A percentile compares a stretch with the other conserved stretches of the same genome.
Evolutionary conservation across 2,888 invertebrate species (phyloP).

Genomic region (Clitarchus hookeri): DNA sequence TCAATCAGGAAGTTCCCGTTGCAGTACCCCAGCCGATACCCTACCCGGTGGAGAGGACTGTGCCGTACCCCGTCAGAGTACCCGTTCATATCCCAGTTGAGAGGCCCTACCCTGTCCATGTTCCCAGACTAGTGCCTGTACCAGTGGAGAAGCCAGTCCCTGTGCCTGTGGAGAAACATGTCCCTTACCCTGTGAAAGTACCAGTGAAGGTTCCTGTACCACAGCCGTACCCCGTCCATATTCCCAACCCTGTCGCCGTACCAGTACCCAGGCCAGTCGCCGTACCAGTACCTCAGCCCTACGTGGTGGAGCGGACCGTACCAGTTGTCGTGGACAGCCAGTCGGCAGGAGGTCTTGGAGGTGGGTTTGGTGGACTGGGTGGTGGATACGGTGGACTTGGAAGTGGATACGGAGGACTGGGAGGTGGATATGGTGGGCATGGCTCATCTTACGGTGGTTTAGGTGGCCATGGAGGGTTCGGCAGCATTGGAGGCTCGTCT

Average conservation of each 20-base stretch:
- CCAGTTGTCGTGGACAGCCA: slow-evolving; percentile 30
- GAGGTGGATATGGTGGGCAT: slow-evolving; percentile 39
- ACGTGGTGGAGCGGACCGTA: slow-evolving; percentile 32
- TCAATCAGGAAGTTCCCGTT: slow-evolving; percentile 45
- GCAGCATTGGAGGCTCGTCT: slow-evolving; percentile 26
- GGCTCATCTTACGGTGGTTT: neutral
- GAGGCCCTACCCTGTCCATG: slow-evolving; percentile 47
- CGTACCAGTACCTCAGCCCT: slow-evolving; percentile 33
- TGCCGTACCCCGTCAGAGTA: slow-evolving; percentile 47
- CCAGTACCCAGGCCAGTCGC: slow-evolving; percentile 43
- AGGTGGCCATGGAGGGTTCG: slow-evolving; percentile 21
- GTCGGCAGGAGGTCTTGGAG: neutral
- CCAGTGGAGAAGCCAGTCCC: slow-evolving; percentile 48
- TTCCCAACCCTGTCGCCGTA: slow-evolving; percentile 50
- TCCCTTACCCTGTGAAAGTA: slow-evolving; percentile 40
- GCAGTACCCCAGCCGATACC: slow-evolving; percentile 47
- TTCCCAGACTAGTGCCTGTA: slow-evolving; percentile 48
- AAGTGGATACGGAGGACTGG: slow-evolving; percentile 40
- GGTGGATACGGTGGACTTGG: slow-evolving; percentile 40
- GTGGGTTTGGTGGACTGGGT: neutral
- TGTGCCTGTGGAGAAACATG: slow-evolving; percentile 38
- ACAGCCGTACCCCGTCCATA: slow-evolving; percentile 42
- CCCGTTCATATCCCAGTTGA: slow-evolving; percentile 48
- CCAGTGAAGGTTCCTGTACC: slow-evolving; percentile 45
- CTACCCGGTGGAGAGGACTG: slow-evolving; percentile 46